A percentile compares a stretch with the other conserved stretches of the same genome.
Conservation (phyloP, 2,797 vertebrate species). For the Steatocranus sp. region DNA sequence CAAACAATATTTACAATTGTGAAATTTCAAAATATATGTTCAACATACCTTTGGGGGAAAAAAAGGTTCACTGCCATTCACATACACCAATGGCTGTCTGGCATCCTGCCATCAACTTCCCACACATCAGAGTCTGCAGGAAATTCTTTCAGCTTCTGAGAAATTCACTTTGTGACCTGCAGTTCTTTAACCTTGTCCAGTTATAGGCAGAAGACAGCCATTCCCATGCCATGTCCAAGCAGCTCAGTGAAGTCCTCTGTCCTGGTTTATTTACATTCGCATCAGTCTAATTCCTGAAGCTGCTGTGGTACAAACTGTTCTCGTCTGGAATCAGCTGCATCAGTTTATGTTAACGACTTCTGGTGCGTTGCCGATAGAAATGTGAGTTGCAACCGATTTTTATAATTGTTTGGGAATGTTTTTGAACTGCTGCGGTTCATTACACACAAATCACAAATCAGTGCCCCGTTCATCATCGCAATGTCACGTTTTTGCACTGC, state of each 20-base stretch:
- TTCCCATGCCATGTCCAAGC: constrained; percentile 51
- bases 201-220: not conserved
- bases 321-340: not conserved
- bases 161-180: constrained; percentile 54
- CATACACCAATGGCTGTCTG: not conserved
- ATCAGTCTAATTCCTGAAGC: not conserved
- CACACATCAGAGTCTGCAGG: constrained; percentile 20
- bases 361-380: not conserved
- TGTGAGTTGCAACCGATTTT: not conserved
- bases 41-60: not conserved
- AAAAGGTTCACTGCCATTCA: not conserved
- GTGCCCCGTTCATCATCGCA: not conserved
- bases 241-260: not conserved
- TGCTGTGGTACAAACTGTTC: not conserved
- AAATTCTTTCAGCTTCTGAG: constrained; percentile 57
- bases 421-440: not conserved
- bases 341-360: not conserved
- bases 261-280: constrained; percentile 40
- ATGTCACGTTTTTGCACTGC: not conserved
- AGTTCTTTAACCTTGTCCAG: constrained; percentile 14
- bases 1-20: not conserved
- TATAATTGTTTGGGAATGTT: not conserved
- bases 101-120: constrained; percentile 22
- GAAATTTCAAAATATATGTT: not conserved
- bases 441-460: not conserved